Evolutionary conservation across 2,888 invertebrate species (phyloP), one percentile per base, ranked within the genome.

Genomic region (Aleiodes testaceus): DNA sequence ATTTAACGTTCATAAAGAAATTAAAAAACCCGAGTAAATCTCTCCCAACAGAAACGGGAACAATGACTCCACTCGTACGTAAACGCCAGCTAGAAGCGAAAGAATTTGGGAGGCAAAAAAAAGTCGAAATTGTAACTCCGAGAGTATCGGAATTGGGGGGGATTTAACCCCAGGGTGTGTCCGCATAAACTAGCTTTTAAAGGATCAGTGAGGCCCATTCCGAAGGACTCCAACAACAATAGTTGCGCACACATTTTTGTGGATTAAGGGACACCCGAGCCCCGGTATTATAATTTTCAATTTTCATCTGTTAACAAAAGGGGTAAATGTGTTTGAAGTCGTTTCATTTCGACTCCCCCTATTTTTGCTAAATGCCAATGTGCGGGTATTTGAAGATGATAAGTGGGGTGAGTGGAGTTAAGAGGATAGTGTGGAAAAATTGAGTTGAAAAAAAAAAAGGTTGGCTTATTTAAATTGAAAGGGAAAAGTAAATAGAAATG

Each of bases 131-230:
- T 80, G 77, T 80, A 52, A 12, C 42, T 26, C 36, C 6, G 42
- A 45, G 5, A 26, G 18, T 36, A 45, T 36, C 49, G 26, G 26
- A 45, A 49, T 52, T 20, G 26, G 4, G 65, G 61, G 45, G 65
- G 65, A 49, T 61, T 49, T 52, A 64, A 63, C 59, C 47, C 49
- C 59, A 20, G 55, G 49, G 50, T 69, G 70, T 69, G 66, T 68
- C 61, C 65, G 70, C 71, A 70, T 80, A 82, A 83, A 81, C 79
- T 82, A 79, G 81, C 82, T 82, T 85, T 82, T 79, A 81, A 80
- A 74, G 79, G 84, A 81, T 82, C 79, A 77, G 36, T 36, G 36
- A 69, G 30, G 74, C 49, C 71, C 30, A 52, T 55, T 42, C 36
- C 36, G 59, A 14, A 22, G n/a, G 26, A 53, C 53, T 26, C n/a